Base-by-base conservation (phyloP, 2,797 vertebrate genomes). In the Amblyraja radiata region DNA sequence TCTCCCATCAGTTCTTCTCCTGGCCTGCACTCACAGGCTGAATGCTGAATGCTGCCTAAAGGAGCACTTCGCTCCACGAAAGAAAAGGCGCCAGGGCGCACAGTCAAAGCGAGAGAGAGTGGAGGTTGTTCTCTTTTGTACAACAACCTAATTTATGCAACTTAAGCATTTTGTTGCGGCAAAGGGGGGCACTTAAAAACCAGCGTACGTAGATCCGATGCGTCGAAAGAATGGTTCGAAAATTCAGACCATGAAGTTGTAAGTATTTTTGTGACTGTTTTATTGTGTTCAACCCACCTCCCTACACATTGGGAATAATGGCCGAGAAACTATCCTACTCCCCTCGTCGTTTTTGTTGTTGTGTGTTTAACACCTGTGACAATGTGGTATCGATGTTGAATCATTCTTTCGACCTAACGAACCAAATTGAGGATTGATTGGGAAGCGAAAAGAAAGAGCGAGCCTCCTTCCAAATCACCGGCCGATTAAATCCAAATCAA, bases 31-130 rank as follows among this genome's bases (percentile, higher is more conserved):
- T 96, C 96, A 95, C 93, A 94, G 96, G 6, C 11, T 96, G 96
- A 97, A 97, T 97, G 96, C 96, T 96, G 95, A 54, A 54, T 96
- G 96, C 96, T 96, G 97, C 97, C 96, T 97, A 97, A 97, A 95
- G 97, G 97, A 96, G 96, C 96, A 95, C 96, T 97, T 97, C 95
- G 95, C 95, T 25, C 95, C 95, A 96, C 95, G 95, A 96, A 97
- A 94, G 96, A 97, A 74, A 74, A 74, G 71, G 96, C 95, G 94
- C 96, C 96, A 96, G 95, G 94, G 95, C 96, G 96, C 95, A 95
- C 96, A 96, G 96, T 96, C 96, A 96, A 95, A 96, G 46, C 46
- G 96, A 96, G 96, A 94, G 95, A 96, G 97, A 97, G 97, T 97
- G 97, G 96, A 95, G 95, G 95, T 94, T 94, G 94, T 94, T 93